Evolutionary conservation across 2,888 invertebrate genomes (phyloP).

Genomic region (Caradrina kadenii): DNA sequence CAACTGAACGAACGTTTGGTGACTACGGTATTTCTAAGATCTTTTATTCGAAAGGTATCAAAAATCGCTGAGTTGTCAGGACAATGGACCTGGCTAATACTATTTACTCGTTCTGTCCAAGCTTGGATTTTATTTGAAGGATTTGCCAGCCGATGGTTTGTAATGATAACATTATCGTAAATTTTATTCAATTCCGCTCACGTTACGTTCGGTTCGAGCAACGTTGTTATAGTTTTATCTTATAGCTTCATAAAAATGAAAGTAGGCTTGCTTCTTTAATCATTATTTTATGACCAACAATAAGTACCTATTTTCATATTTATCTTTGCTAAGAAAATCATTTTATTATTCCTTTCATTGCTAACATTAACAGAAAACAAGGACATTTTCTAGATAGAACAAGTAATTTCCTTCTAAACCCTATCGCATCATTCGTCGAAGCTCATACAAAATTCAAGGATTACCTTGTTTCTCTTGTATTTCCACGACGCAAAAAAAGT

Average conservation of each 20-base stretch:
- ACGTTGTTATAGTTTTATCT: constrained; percentile 54
- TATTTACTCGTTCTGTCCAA: constrained; percentile 69
- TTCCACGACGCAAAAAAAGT: constrained; percentile 60
- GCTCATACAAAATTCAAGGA: constrained; percentile 66
- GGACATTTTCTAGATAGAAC: constrained; percentile 41
- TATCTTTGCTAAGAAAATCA: constrained; percentile 37
- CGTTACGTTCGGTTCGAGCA: constrained; percentile 51
- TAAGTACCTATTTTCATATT: constrained; percentile 39
- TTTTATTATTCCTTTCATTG: constrained; percentile 23
- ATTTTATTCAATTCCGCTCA: constrained; percentile 74
- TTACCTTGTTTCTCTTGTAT: constrained; percentile 60
- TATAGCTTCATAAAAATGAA: constrained; percentile 60
- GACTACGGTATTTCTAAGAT: constrained; percentile 72
- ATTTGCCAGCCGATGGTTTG: constrained; percentile 71
- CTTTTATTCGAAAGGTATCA: constrained; percentile 77
- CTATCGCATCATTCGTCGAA: constrained; percentile 48
- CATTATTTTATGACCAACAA: constrained; percentile 45
- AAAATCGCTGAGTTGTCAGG: constrained; percentile 77
- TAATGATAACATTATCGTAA: constrained; percentile 75
- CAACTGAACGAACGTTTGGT: constrained; percentile 66
- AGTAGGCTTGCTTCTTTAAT: constrained; percentile 38
- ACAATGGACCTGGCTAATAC: constrained; percentile 71
- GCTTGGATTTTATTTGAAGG: constrained; percentile 69
- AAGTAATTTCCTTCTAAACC: constrained; percentile 43
- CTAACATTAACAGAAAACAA: constrained; percentile 18